Evolutionary conservation across 2,113 vertebrate species (phyloP), one percentile per base, ranked within the genome.

Genomic region (Spea multiplicata): DNA sequence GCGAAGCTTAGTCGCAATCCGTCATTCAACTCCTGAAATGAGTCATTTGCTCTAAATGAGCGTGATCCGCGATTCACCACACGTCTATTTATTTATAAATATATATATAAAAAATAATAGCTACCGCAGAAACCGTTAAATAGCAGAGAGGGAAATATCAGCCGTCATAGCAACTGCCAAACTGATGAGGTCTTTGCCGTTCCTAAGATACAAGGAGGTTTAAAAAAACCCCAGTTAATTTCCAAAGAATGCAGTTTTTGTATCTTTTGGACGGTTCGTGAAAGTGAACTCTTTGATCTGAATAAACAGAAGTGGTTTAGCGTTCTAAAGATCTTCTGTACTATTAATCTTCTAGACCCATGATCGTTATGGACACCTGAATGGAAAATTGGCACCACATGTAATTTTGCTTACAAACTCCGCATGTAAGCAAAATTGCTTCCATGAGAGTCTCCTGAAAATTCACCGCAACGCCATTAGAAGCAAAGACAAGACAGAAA

Each of bases 151-250:
- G n/a, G 13, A 71, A 78, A 73, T 78, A 72, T 46, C 48, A 73
- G 68, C 76, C 73, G 76, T 70, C 66, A 79, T 79, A 73, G 76
- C 70, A 79, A 79, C 70, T 57, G 50, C 48, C 62, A 71, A 55
- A 65, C 10, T 55, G 30, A 66, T 45, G 72, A 17, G 9, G 44
- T 45, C 30, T 66, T 6, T 57, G 70, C 13, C 1, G 76, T 78
- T 55, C 53, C 76, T 61, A 79, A 73, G 76, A 73, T 66, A 79
- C 61, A 6, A 17, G 14, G 50, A 53, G n/a, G 55, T 46, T 66
- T 17, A 47, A 65, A 53, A 66, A 46, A 8, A 13, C n/a, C n/a
- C n/a, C 9, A 47, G 52, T 78, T 72, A 46, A n/a, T 72, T 65
- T 46, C 65, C 50, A 48, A 13, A 12, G 9, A 68, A 66, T 47